Evolutionary conservation across 2,113 vertebrate species (phyloP), one percentile per base, ranked within the genome.

Genomic region (Periophthalmus modestus): DNA sequence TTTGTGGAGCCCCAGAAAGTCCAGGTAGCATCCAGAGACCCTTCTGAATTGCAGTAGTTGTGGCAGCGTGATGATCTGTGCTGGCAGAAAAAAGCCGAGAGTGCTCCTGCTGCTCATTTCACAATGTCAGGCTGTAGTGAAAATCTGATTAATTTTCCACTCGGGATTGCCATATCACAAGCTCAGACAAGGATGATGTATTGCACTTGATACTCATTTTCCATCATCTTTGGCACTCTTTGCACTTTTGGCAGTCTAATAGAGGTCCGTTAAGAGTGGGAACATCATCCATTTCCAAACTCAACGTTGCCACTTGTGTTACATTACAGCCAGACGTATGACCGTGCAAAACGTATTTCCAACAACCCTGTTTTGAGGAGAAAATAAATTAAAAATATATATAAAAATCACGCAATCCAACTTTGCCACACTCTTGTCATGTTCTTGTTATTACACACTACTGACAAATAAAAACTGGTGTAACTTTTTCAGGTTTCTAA

Each of bases 201-300:
- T 94, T 91, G 87, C 85, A 89, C 88, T 89, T 91, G 90, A 92
- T 91, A 91, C 92, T 92, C 82, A 92, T 90, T 92, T 92, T 92
- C 87, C 89, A 90, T 92, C 86, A 82, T 90, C 88, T 90, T 90
- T 85, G 77, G 69, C 85, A 90, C 88, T 92, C 88, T 87, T 88
- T 88, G 83, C 73, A 85, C 81, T 89, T 86, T 86, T 82, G 83
- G 69, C 79, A 79, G 83, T 78, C 75, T 89, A 87, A 90, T 89
- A 84, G 85, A 79, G 79, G 77, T 87, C 79, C 73, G 79, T 80
- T 82, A 85, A 85, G 76, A 85, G 79, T 75, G 72, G 66, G 80
- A 68, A 82, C 82, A 85, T 75, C 82, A 88, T 86, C 77, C 75
- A 80, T 91, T 86, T 85, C 66, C 79, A 80, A 85, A 59, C 57